These are phyloP conservation scores for Lasioglossum villosulum DNA, from an alignment of 2,888 invertebrate genomes.

Conservation along the genomic window DNA sequence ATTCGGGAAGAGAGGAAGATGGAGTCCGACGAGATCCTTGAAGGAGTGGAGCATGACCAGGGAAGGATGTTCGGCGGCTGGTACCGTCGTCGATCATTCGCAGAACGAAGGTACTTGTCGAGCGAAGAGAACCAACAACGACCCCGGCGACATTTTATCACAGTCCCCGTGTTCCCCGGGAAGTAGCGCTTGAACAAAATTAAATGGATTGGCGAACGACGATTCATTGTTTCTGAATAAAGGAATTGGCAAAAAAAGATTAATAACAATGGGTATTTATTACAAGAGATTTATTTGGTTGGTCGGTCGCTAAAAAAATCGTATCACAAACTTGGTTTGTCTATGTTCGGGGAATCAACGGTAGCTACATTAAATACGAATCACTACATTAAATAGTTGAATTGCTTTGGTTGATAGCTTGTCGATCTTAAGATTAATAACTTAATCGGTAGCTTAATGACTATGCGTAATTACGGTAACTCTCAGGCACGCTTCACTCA, in stretches of 20 bases:
- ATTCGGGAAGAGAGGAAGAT: conserved; percentile 14
- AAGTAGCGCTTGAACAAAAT: conserved; percentile 38
- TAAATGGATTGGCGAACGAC: neutral
- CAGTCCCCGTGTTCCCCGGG: conserved; percentile 76
- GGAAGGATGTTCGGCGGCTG: conserved; percentile 23
- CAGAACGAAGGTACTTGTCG: conserved; percentile 32
- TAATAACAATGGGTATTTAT: neutral
- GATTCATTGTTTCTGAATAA: conserved; percentile 26
- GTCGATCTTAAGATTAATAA: conserved; percentile 43
- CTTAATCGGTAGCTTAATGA: neutral
- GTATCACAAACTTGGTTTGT: conserved; percentile 21
- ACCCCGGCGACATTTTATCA: conserved; percentile 50
- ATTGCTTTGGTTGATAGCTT: conserved; percentile 62
- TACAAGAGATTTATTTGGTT: conserved; percentile 33
- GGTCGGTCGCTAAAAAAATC: conserved; percentile 10
- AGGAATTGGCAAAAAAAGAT: neutral
- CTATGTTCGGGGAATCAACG: neutral
- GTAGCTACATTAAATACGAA: neutral
- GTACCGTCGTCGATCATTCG: conserved; percentile 32
- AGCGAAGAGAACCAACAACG: conserved; percentile 3
- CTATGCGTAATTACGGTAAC: neutral
- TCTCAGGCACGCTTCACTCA: neutral
- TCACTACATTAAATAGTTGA: neutral
- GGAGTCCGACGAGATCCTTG: conserved; percentile 22
- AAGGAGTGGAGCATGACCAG: conserved; percentile 30